Evolutionary conservation across 2,113 vertebrate genomes (phyloP).

Genomic region (Mustelus asterias): DNA sequence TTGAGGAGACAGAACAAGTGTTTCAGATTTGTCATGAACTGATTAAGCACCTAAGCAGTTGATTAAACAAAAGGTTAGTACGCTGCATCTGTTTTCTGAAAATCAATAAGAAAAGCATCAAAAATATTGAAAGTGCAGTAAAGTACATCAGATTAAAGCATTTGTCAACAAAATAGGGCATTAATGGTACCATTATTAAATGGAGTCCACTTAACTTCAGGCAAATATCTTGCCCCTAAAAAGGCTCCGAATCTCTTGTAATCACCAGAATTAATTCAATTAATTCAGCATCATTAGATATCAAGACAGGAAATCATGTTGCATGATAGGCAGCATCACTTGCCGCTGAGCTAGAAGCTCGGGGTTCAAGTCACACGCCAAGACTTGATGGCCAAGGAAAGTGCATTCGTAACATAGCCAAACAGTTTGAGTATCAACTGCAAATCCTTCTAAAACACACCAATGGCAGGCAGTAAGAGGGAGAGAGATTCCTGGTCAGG

Average conservation of each 20-base stretch:
- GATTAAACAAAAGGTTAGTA: conserved; percentile 28
- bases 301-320: background rate
- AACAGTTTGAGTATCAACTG: too few relatives aligned
- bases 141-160: background rate
- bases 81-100: background rate
- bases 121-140: background rate
- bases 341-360: too few relatives aligned
- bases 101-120: background rate
- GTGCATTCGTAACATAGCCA: too few relatives aligned
- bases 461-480: too few relatives aligned
- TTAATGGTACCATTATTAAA: background rate
- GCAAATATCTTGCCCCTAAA: background rate
- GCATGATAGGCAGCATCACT: too few relatives aligned
- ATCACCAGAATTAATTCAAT: background rate
- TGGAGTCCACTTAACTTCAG: background rate
- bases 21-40: conserved; percentile 17
- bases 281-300: background rate
- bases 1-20: conserved; percentile 15
- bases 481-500: too few relatives aligned
- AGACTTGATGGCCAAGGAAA: too few relatives aligned
- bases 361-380: too few relatives aligned
- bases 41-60: conserved; percentile 3
- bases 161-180: background rate
- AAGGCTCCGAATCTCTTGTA: background rate
- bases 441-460: too few relatives aligned